Evolutionary conservation across 2,797 vertebrate species (phyloP).

Genomic region (Sebastes nivosus): DNA sequence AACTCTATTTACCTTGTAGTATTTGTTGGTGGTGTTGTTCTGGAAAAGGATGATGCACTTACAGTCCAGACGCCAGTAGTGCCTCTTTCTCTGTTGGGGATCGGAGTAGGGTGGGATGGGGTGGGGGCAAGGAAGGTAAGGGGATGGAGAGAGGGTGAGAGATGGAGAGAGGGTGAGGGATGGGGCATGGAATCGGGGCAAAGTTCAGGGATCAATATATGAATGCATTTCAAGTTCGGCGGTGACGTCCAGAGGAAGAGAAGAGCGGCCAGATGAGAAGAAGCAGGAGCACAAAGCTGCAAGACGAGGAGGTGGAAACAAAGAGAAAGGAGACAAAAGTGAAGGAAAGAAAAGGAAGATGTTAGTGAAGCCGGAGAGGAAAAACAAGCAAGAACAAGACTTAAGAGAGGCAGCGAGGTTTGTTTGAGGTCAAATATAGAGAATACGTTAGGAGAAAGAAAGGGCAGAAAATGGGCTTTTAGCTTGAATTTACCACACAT

Average conservation of each 20-base stretch:
- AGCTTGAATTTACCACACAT: conserved; percentile 17
- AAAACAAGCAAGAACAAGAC: conserved; percentile 17
- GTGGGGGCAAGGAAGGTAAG: conserved; percentile 14
- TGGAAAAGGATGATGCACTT: conserved; percentile 95
- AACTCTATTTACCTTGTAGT: conserved; percentile 85
- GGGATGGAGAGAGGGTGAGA: conserved; percentile 14
- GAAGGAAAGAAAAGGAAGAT: conserved; percentile 10
- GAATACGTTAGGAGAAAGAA: not conserved
- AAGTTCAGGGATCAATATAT: conserved; percentile 41
- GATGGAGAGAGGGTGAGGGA: conserved; percentile 18
- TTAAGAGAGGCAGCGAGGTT: conserved; percentile 14
- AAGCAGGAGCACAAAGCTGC: conserved; percentile 44
- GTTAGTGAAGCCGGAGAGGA: conserved; percentile 31
- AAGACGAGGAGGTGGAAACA: conserved; percentile 22
- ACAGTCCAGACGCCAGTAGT: conserved; percentile 94
- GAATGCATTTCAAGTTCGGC: conserved; percentile 42
- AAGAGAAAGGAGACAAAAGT: conserved; percentile 16
- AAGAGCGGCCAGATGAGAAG: conserved; percentile 29
- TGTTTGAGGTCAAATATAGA: conserved; percentile 20
- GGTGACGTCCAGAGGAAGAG: conserved; percentile 40
- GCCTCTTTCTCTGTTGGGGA: conserved; percentile 88
- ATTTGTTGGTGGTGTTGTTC: conserved; percentile 92
- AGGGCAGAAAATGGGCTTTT: conserved; percentile 36
- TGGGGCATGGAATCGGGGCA: not conserved
- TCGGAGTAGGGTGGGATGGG: conserved; percentile 23